A percentile compares a stretch with the other conserved stretches of the same genome.
phyloP scores from a whole-genome alignment of 2,888 invertebrate genomes.

The Yponomeuta malinellus region DNA sequence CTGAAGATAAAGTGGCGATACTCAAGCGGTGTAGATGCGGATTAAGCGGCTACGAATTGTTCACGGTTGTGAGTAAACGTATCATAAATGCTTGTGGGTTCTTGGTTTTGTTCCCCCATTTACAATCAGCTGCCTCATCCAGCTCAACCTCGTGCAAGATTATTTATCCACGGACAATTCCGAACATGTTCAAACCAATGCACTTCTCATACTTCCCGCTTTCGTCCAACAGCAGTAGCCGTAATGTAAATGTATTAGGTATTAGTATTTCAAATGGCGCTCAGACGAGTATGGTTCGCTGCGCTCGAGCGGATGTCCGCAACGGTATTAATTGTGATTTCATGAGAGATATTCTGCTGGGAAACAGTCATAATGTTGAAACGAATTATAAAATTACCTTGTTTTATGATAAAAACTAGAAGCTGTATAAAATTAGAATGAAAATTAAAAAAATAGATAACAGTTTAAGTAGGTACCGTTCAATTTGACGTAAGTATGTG shows the following conservation, averaged over 20 bases:
- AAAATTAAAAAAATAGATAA: too few relatives aligned
- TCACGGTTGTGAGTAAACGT: slow-evolving; percentile 30
- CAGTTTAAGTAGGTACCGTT: too few relatives aligned
- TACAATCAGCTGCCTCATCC: neutral
- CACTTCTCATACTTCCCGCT: neutral
- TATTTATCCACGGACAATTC: too few relatives aligned
- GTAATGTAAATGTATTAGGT: neutral
- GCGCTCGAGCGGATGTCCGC: slow-evolving; percentile 58
- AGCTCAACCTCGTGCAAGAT: neutral
- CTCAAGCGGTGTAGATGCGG: slow-evolving; percentile 27
- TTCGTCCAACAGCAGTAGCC: neutral
- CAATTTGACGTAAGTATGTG: too few relatives aligned
- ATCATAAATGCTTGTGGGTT: neutral
- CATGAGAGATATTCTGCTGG: neutral
- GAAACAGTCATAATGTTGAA: neutral
- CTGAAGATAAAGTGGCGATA: slow-evolving; percentile 23
- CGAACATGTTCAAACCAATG: neutral
- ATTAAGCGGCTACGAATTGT: slow-evolving; percentile 34
- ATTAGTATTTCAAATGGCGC: slow-evolving; percentile 8
- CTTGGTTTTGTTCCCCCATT: neutral
- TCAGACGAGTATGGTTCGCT: slow-evolving; percentile 23
- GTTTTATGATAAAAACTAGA: neutral
- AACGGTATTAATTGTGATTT: slow-evolving; percentile 29
- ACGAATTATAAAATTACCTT: neutral
- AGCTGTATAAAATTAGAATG: neutral